A percentile compares a stretch with the other conserved stretches of the same genome.
phyloP scores from a whole-genome alignment of 2,113 vertebrate species.

The Engystomops pustulosus region DNA sequence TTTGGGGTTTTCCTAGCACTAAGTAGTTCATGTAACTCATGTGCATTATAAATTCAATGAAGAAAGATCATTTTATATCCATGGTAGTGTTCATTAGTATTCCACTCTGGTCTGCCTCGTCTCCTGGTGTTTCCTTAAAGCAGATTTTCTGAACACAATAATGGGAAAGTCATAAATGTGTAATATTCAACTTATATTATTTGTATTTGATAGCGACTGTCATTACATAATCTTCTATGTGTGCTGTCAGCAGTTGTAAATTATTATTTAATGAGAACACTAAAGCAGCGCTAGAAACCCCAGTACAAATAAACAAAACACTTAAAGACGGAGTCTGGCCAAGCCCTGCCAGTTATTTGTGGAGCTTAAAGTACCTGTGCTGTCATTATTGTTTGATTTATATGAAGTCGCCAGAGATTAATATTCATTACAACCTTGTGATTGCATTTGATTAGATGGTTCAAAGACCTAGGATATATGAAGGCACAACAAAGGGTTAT shows the following conservation, averaged over 20 bases:
- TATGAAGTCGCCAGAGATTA: neutral
- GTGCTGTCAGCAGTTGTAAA: slow-evolving; percentile 52
- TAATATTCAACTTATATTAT: slow-evolving; percentile 57
- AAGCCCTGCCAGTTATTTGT: neutral
- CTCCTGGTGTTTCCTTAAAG: slow-evolving; percentile 45
- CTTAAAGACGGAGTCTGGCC: neutral
- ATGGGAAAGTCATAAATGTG: slow-evolving; percentile 58
- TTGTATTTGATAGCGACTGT: slow-evolving; percentile 56
- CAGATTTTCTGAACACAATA: slow-evolving; percentile 51
- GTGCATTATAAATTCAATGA: slow-evolving; percentile 41
- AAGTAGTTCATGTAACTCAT: slow-evolving; percentile 40
- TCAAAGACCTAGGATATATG: too few relatives aligned
- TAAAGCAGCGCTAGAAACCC: slow-evolving; percentile 22
- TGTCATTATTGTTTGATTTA: neutral
- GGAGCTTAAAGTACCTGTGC: neutral
- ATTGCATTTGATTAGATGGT: neutral
- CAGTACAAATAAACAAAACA: slow-evolving; percentile 5
- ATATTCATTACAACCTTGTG: neutral
- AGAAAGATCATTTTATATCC: slow-evolving; percentile 48
- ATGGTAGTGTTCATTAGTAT: slow-evolving; percentile 39
- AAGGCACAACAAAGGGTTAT: too few relatives aligned
- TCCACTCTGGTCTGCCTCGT: slow-evolving; percentile 10
- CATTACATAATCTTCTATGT: slow-evolving; percentile 54
- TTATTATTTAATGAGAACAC: slow-evolving; percentile 55
- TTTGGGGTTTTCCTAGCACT: neutral